Evolutionary conservation across 2,797 vertebrate genomes (phyloP), one percentile per base, ranked within the genome.

Genomic region (Oryzias dopingdopingensis): DNA sequence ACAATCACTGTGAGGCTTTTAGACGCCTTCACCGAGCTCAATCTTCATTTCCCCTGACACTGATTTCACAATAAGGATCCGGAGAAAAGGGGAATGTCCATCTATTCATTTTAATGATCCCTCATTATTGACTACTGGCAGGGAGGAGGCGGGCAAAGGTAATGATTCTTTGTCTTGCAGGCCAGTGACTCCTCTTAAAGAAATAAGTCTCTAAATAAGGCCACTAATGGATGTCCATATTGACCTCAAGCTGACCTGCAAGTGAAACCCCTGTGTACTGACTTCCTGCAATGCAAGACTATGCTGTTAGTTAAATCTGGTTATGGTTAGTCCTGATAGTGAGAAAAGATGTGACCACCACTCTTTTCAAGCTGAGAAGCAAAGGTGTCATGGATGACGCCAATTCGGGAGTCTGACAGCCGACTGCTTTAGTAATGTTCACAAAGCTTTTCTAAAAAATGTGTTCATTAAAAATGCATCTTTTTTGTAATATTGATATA

Each of bases 31-130:
- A 87, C 80, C 75, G 44, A 89, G 82, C 86, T 90, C 90, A 85
- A 91, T 90, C 90, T 88, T 89, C 89, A 88, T 90, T 86, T 90
- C 90, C 90, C 90, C 76, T 90, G 89, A 90, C 90, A 91, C 89
- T 92, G 89, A 91, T 90, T 88, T 90, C 90, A 85, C 88, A 85
- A 91, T 90, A 90, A 91, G 90, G 88, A 90, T 89, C 88, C 89
- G 86, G 89, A 92, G 89, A 90, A 89, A 92, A 88, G 88, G 88
- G 86, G 88, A 89, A 91, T 87, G 90, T 91, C 89, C 89, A 91
- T 92, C 91, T 93, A 91, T 92, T 92, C 89, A 93, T 92, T 92
- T 90, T 92, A 91, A 93, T 92, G 89, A 92, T 90, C 86, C 81
- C 81, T 91, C 83, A 88, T 90, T 92, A 93, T 93, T 93, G 92